Percentiles rank a stretch among this genome's conserved stretches.
Conservation (phyloP, 2,888 invertebrate genomes). For the Luperina testacea region DNA sequence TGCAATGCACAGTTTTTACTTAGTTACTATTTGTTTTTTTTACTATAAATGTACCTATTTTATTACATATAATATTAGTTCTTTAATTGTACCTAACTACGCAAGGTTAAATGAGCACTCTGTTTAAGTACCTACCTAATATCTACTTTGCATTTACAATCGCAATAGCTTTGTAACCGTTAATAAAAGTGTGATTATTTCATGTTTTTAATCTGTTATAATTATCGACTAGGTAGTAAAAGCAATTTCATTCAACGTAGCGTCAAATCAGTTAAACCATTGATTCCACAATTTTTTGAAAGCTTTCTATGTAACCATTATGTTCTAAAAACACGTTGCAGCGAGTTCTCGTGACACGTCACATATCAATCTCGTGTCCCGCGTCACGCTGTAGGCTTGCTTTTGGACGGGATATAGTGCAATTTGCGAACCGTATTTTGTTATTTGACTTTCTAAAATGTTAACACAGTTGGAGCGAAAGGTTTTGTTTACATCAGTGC, state of each 20-base stretch:
- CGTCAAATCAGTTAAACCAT: not conserved
- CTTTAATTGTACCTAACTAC: too few relatives aligned
- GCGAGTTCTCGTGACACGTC: conserved; percentile 27
- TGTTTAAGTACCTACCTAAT: too few relatives aligned
- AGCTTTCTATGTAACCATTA: not conserved
- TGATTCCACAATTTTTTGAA: not conserved
- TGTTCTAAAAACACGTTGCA: conserved; percentile 33
- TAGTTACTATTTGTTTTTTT: too few relatives aligned
- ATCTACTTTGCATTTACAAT: not conserved
- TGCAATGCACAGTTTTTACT: too few relatives aligned
- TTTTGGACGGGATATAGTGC: conserved; percentile 19
- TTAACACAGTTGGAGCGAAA: conserved; percentile 7
- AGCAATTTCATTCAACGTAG: not conserved
- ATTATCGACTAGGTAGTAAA: not conserved
- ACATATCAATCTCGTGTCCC: conserved; percentile 51
- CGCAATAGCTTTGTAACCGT: not conserved
- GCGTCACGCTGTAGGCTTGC: conserved; percentile 26
- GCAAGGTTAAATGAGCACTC: too few relatives aligned
- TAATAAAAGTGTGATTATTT: not conserved
- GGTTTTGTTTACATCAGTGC: conserved; percentile 11
- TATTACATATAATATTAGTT: too few relatives aligned
- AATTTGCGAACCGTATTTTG: conserved; percentile 21
- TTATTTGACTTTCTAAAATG: conserved; percentile 21
- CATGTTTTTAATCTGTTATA: not conserved
- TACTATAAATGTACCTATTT: too few relatives aligned